Evolutionary conservation across 23 tunicate species (phyloP).

Genomic region (Diplosoma virens): DNA sequence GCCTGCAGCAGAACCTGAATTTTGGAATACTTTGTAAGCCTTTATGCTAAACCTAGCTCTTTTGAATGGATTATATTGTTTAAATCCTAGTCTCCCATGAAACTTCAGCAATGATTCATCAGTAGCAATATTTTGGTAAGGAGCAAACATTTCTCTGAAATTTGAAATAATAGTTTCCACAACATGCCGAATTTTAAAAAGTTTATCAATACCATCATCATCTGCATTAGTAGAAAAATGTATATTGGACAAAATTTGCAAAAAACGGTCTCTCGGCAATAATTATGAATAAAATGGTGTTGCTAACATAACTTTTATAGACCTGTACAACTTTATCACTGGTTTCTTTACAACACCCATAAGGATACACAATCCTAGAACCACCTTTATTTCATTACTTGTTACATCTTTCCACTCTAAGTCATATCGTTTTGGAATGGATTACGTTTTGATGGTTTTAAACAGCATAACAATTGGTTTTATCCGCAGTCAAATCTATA

Average conservation of each 20-base stretch:
- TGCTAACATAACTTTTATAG: constrained; percentile 21
- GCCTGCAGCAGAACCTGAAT: constrained; percentile 9
- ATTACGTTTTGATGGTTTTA: constrained; percentile 22
- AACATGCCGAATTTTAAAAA: constrained; percentile 1
- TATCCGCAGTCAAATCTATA: constrained; percentile 10
- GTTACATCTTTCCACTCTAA: constrained; percentile 23
- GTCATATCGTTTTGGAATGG: constrained; percentile 12
- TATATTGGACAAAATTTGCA: constrained; percentile 6
- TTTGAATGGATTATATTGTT: constrained; percentile 12
- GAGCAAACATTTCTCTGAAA: constrained; percentile 10
- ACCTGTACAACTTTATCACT: constrained; percentile 18
- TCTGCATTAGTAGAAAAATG: background rate
- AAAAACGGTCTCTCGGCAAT: constrained; percentile 17
- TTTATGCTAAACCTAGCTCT: constrained; percentile 16
- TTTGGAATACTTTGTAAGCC: constrained; percentile 13
- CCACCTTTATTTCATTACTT: constrained; percentile 22
- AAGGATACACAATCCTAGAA: constrained; percentile 31
- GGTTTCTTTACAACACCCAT: constrained; percentile 31
- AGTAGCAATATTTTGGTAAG: constrained; percentile 8
- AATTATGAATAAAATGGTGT: constrained; percentile 27
- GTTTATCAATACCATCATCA: background rate
- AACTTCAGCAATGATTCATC: constrained; percentile 18
- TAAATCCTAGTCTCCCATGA: constrained; percentile 3
- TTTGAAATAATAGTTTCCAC: constrained; percentile 13
- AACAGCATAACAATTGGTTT: constrained; percentile 26